Evolutionary conservation across 2,888 invertebrate species (phyloP).

Genomic region (Torymus auratus): DNA sequence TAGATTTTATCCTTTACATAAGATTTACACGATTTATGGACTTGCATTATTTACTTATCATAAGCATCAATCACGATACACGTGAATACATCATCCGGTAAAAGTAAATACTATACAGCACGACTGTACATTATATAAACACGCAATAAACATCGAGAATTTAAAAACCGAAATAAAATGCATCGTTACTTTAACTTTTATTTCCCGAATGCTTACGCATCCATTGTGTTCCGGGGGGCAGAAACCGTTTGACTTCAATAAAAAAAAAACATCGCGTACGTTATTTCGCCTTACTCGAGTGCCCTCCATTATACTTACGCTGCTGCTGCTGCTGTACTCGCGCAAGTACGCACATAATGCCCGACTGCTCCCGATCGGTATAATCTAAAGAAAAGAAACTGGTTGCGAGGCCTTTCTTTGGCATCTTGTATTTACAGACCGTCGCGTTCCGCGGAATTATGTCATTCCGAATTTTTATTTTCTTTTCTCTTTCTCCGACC

Average conservation of each 20-base stretch:
- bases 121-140: too few species aligned
- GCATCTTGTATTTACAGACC: constrained; percentile 17
- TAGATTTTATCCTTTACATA: too few species aligned
- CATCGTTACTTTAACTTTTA: too few species aligned
- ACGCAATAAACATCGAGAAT: too few species aligned
- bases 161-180: too few species aligned
- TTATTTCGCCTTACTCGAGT: constrained; percentile 1
- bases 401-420: constrained; percentile 35
- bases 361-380: constrained; percentile 9
- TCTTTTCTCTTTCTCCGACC: constrained; percentile 9
- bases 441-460: constrained; percentile 31
- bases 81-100: too few species aligned
- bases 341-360: not conserved
- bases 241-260: not conserved
- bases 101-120: too few species aligned
- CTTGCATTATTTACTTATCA: too few species aligned
- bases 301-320: not conserved
- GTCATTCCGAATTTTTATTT: constrained; percentile 45
- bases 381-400: constrained; percentile 42
- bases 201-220: too few species aligned
- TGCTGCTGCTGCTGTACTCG: not conserved
- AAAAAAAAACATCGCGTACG: not conserved
- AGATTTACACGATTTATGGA: too few species aligned
- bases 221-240: too few species aligned
- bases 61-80: too few species aligned